Base-by-base conservation (phyloP, 35 echinoderm and acorn worm species). In the Holothuria glaberrima region DNA sequence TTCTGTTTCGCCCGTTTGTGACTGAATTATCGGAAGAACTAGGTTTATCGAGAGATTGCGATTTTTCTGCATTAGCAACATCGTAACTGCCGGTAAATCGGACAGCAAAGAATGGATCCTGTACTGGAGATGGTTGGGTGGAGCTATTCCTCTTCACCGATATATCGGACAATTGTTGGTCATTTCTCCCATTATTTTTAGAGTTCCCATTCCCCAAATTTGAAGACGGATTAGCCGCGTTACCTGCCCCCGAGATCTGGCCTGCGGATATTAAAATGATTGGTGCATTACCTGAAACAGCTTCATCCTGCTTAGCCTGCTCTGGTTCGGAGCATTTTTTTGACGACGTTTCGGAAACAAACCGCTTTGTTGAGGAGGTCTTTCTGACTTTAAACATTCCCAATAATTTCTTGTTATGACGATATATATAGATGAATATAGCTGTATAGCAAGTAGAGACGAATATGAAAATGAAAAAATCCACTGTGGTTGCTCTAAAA, bases 361-460 rank as follows among this genome's bases (percentile, higher is more conserved):
- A 22, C 45, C 45, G 21, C 20, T 44, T 44, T 25, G 9, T 45
- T 26, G 24, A 24, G 29, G 52, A 21, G 17, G 9, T 32, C 75
- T 67, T 83, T 17, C 79, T 83, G 22, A 50, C 19, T 16, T 62
- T 60, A 9, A 35, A 63, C 80, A 84, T 84, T 13, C 52, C 28
- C 32, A 84, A 2, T 5, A 84, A n/a, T 61, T 35, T 33, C 21
- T 84, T 84, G 85, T 71, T 30, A 71, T 87, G 85, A 44, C 66
- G 85, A 71, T 71, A 71, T 21, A 87, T 71, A n/a, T 69, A 71
- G 65, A 87, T 28, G 29, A 87, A 38, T 5, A 87, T 87, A 33
- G 41, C 66, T 64, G 85, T 48, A 62, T 87, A 87, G 30, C 85
- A 87, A 16, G 70, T 45, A 22, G 44, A 6, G 10, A 87, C 85